Conservation (phyloP, 92 coral and sea anemone genomes). For the Plumapathes pennacea region DNA sequence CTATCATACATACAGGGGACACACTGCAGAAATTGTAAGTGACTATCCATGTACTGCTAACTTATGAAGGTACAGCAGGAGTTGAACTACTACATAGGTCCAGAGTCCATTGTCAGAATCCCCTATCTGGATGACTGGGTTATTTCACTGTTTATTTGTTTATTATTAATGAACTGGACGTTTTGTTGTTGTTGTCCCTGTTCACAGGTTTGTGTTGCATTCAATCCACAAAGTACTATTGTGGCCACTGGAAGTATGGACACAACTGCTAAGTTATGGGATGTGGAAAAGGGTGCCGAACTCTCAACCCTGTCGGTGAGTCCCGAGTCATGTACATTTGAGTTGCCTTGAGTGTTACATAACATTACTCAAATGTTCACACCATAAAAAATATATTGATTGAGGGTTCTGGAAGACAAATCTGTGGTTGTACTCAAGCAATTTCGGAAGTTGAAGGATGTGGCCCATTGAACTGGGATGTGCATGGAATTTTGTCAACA, state of each 20-base stretch:
- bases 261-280: conserved; percentile 97
- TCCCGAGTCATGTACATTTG: too few species aligned
- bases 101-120: too few species aligned
- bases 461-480: too few species aligned
- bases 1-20: conserved; percentile 93
- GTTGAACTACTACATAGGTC: background rate
- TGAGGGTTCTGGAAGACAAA: too few species aligned
- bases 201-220: conserved; percentile 87
- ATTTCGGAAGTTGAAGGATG: too few species aligned
- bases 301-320: conserved; percentile 85
- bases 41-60: background rate
- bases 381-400: too few species aligned
- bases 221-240: conserved; percentile 96
- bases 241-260: conserved; percentile 99
- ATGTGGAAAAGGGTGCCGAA: conserved; percentile 97
- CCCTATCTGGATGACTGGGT: too few species aligned
- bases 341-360: background rate
- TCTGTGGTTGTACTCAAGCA: too few species aligned
- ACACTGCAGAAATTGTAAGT: conserved; percentile 97
- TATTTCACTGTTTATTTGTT: background rate
- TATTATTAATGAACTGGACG: background rate
- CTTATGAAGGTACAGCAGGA: background rate
- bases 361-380: background rate
- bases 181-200: background rate
- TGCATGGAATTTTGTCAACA: too few species aligned